Evolutionary conservation across 2,888 invertebrate genomes (phyloP), one percentile per base, ranked within the genome.

Genomic region (Chironomus tentans): DNA sequence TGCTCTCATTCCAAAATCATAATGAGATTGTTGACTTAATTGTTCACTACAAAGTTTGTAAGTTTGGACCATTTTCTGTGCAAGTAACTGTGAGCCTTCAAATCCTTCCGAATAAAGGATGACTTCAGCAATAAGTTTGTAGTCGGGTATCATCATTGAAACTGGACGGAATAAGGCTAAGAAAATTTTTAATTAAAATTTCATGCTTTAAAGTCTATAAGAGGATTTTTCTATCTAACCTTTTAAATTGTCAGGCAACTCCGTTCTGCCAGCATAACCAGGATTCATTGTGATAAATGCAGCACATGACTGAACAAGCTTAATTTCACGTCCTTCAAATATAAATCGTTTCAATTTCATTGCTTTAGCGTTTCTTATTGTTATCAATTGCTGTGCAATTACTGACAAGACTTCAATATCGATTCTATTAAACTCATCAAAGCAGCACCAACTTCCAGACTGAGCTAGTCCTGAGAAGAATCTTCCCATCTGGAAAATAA

Each of bases 231-330:
- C 22, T 24, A 24, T 24, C 2, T 24, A n/a, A 38, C 38, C 38
- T 28, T 74, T 95, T 77, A 95, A 84, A 83, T 95, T 95, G 80
- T 95, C 95, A 0, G 95, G 95, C 61, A 95, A 83, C 81, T 95
- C 95, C 0, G 94, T 95, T 77, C 95, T 87, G 0, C 95, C 95
- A 0, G 94, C 95, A 81, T 95, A 95, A 1, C 95, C 95, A 0
- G 95, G 95, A 84, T 95, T 95, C 95, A 95, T 95, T 0, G 95
- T 95, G 78, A 95, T 93, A 80, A 94, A 95, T 0, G 93, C 91
- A 0, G 94, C 92, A 80, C 94, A 95, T 1, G 91, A 90, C 78
- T 87, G 88, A 0, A 92, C 88, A 46, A 95, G 83, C 81, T 92
- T 94, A 72, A 95, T 95, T 84, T 93, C 93, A 4, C 94, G 88